A percentile compares a stretch with the other conserved stretches of the same genome.
Evolutionary conservation across 2,797 vertebrate species (phyloP).

Genomic region (Kryptopterus vitreolus): DNA sequence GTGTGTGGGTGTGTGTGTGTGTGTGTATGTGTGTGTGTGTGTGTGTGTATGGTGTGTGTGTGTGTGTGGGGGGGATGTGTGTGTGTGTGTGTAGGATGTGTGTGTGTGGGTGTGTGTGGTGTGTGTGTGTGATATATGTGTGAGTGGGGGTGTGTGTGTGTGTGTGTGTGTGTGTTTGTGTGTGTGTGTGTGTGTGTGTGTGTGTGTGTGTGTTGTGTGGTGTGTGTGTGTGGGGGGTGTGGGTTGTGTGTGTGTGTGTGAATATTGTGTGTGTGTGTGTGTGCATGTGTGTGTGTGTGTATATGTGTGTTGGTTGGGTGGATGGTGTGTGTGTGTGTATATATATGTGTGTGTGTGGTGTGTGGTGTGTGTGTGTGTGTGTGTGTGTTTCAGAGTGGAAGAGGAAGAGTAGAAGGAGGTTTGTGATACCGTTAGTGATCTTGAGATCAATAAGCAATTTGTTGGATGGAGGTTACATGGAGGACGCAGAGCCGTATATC

Average conservation of each 20-base stretch:
- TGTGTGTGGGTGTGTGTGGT: too few species aligned
- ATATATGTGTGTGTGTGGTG: not conserved
- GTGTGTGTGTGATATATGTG: not conserved
- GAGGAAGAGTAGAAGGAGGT: slow-evolving; percentile 58
- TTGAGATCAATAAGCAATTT: slow-evolving; percentile 81
- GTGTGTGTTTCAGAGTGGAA: not conserved
- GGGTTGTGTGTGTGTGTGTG: too few species aligned
- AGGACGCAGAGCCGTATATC: slow-evolving; percentile 45
- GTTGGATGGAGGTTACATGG: slow-evolving; percentile 66
- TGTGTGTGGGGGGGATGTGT: too few species aligned
- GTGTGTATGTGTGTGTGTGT: too few species aligned
- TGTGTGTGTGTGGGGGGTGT: too few species aligned
- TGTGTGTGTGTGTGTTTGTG: not conserved
- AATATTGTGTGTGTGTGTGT: too few species aligned
- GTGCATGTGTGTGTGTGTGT: not conserved
- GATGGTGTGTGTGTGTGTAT: not conserved
- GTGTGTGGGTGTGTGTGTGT: too few species aligned
- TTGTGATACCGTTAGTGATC: slow-evolving; percentile 71
- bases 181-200: too few species aligned
- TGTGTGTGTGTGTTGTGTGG: too few species aligned
- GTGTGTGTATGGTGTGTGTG: too few species aligned
- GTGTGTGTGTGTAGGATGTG: too few species aligned
- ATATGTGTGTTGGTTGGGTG: too few species aligned
- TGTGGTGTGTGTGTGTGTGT: slow-evolving; percentile 2
- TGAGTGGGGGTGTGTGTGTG: not conserved